Evolutionary conservation across 1,140 invertebrate genomes (phyloP), one percentile per base, ranked within the genome.

Genomic region (Drosophila eugracilis): DNA sequence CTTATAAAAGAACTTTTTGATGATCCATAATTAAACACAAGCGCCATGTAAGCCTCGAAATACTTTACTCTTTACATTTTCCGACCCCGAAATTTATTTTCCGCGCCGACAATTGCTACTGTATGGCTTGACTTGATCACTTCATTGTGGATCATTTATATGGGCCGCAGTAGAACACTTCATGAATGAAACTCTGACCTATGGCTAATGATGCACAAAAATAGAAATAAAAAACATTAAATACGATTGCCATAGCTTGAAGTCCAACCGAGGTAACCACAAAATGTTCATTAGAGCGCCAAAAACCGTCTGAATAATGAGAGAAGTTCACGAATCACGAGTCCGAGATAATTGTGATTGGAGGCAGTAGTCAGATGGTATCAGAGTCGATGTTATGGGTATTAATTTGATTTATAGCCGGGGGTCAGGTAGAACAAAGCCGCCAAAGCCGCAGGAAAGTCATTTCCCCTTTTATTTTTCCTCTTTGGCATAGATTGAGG

Each of bases 201-300:
- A 44, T 44, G 47, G 28, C 65, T 76, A 76, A 76, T 76, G 73
- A 76, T 76, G 54, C 73, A 39, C 30, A 54, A 28, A 45, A 37
- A 50, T 62, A 36, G 36, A 71, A 58, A 44, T 44, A 44, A 71
- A 58, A 44, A 49, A 30, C 42, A 49, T 41, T 30, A 58, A 59
- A 49, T 28, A 55, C 34, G 49, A 58, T 24, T 63, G 59, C 36
- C 58, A 30, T 1, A 10, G 36, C 53, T 59, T 39, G n/a, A 34
- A 39, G 42, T 47, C 54, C 36, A 47, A 21, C 36, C 70, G 30
- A 75, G 72, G 53, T 32, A 53, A 76, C 73, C 73, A 32, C 73
- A 76, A 76, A 76, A 76, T 76, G 73, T 75, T 69, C 73, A 76
- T 76, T 76, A 75, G 72, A 75, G 71, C 72, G 70, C 69, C 69